Evolutionary conservation across 1,140 invertebrate genomes (phyloP).

Genomic region (Sarcophaga peregrina): DNA sequence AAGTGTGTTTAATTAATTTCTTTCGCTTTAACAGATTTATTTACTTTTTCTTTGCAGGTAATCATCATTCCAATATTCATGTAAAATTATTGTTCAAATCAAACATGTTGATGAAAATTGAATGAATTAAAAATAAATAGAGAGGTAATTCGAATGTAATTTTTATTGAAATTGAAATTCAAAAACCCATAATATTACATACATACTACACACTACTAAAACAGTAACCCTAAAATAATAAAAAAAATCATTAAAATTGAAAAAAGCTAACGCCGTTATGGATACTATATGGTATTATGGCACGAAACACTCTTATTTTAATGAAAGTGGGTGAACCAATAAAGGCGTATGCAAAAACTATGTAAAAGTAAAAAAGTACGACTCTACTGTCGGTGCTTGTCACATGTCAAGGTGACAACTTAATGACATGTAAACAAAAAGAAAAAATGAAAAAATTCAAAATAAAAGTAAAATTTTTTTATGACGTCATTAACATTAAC

Average conservation of each 20-base stretch:
- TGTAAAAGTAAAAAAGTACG: no score
- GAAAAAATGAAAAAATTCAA: neutral
- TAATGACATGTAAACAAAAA: constrained; percentile 25
- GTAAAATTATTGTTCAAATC: neutral
- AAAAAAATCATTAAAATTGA: neutral
- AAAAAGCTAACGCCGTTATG: no score
- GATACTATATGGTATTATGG: neutral
- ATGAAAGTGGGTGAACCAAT: constrained; percentile 10
- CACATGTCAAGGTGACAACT: constrained; percentile 16
- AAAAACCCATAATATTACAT: neutral
- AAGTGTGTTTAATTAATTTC: no score
- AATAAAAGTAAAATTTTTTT: constrained; percentile 14
- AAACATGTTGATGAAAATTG: neutral
- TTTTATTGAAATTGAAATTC: neutral
- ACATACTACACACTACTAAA: no score
- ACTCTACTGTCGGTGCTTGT: neutral
- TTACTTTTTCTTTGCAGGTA: neutral
- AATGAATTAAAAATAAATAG: neutral
- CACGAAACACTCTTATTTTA: neutral
- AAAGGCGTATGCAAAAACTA: no score
- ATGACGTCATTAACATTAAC: neutral
- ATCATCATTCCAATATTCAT: neutral
- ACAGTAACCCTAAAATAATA: neutral
- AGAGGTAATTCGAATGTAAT: neutral
- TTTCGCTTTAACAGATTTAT: no score